Evolutionary conservation across 2,888 invertebrate species (phyloP).

Genomic region (Hyppa rectilinea): DNA sequence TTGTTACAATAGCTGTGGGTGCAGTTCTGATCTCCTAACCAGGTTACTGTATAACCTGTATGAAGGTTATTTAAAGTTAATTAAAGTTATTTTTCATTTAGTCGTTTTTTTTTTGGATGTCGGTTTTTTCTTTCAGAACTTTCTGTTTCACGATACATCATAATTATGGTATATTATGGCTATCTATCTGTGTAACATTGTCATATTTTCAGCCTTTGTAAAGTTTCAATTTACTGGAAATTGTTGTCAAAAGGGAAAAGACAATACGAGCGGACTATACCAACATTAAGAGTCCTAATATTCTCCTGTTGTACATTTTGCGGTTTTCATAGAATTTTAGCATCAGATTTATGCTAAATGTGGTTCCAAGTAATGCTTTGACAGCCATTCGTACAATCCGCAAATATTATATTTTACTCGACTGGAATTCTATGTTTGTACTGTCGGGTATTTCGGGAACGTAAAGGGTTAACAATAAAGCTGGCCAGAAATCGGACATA

Average conservation of each 20-base stretch:
- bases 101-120: no score
- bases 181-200: not conserved
- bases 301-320: constrained; percentile 34
- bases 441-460: not conserved
- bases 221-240: no score
- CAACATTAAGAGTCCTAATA: constrained; percentile 20
- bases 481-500: not conserved
- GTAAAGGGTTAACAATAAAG: not conserved
- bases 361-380: constrained; percentile 31
- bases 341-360: constrained; percentile 42
- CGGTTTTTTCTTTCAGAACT: not conserved
- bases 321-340: constrained; percentile 41
- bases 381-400: constrained; percentile 8
- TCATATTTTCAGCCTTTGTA: not conserved
- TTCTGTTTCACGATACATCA: not conserved
- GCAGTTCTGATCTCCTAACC: no score
- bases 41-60: no score
- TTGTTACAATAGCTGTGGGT: no score
- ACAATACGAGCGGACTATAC: not conserved
- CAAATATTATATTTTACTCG: constrained; percentile 16
- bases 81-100: no score
- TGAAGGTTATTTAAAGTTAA: no score
- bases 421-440: constrained; percentile 6
- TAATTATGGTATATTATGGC: not conserved
- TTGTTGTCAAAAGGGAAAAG: not conserved